Evolutionary conservation across 2,888 invertebrate genomes (phyloP), one percentile per base, ranked within the genome.

Genomic region (Luperina nickerlii): DNA sequence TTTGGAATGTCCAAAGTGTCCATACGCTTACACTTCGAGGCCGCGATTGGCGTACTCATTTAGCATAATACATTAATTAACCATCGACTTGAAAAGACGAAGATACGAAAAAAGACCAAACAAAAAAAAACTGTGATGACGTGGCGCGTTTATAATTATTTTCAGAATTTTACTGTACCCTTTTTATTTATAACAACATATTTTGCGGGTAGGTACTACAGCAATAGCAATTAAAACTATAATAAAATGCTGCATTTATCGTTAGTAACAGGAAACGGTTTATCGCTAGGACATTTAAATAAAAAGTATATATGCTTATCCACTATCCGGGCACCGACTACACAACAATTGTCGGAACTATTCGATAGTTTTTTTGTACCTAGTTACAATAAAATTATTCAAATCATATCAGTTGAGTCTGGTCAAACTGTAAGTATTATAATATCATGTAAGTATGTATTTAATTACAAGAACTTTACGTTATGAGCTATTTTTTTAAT

Each of bases 201-300:
- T 81, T 77, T 54, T 63, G 54, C 11, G 32, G 11, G n/a, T 51
- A 65, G 62, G 60, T 65, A 63, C 48, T 42, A 54, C 6, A 73
- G 67, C 62, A 63, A 70, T 66, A 76, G 72, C 63, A 45, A 66
- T 82, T 85, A 48, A 82, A 83, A 87, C 73, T 68, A 63, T n/a
- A 72, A 68, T 84, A 82, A 82, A 87, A 78, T 76, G 48, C 32
- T 48, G 42, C 73, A 74, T 79, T 89, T 89, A 88, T 88, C 85
- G 72, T 84, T 83, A 76, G 81, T 84, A 32, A 80, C 89, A 90
- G 89, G 89, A 91, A 88, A 87, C 78, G 20, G 70, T 75, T 89
- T 91, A 92, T 92, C 90, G 81, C 70, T 73, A 78, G 75, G 79
- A 87, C 82, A 66, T 80, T 80, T 60, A 74, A 83, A 83, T 71